These are phyloP conservation scores for Phalacrocorax aristotelis DNA, from an alignment of 2,113 vertebrate species.

Conservation along the genomic window DNA sequence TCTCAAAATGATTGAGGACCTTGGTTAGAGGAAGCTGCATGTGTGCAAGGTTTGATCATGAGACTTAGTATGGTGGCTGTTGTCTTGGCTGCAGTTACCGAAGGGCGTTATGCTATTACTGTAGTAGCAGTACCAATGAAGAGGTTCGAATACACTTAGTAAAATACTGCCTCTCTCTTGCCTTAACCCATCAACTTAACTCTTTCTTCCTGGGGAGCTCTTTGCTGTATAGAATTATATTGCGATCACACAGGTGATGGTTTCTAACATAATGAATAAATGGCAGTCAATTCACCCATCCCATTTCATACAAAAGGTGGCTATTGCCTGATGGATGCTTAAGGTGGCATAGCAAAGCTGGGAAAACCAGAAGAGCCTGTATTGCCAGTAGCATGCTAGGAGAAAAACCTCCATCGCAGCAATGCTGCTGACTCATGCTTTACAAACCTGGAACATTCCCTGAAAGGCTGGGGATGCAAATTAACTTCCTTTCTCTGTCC, in stretches of 20 bases:
- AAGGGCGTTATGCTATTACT: not conserved
- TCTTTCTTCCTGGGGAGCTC: not conserved
- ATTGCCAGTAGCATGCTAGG: not conserved
- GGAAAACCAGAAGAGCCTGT: not conserved
- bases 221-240: not conserved
- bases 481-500: not conserved
- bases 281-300: not conserved
- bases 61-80: not conserved
- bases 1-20: not conserved
- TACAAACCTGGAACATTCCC: slow-evolving; percentile 27
- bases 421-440: slow-evolving; percentile 28
- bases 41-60: not conserved
- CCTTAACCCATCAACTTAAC: not conserved
- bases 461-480: not conserved
- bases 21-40: not conserved
- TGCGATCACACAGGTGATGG: not conserved
- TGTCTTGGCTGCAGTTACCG: not conserved
- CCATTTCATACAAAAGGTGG: not conserved
- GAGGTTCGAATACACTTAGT: not conserved
- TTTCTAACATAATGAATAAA: not conserved
- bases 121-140: not conserved
- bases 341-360: not conserved
- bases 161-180: not conserved
- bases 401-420: not conserved
- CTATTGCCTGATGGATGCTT: not conserved